These are phyloP conservation scores for Planiliza haematocheilus DNA, from an alignment of 2,113 vertebrate genomes.

Conservation along the genomic window DNA sequence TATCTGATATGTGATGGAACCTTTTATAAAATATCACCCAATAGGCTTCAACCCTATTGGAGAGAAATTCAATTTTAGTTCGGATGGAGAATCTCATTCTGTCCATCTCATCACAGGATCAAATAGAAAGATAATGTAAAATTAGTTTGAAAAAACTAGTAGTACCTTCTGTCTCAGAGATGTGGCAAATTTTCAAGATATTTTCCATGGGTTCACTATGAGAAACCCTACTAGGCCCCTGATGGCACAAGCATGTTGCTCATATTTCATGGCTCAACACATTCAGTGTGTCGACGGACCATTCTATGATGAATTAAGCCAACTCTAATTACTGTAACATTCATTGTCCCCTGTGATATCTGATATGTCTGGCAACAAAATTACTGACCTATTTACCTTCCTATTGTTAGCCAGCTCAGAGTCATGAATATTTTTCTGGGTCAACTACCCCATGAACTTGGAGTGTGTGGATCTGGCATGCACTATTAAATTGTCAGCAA, in stretches of 20 bases:
- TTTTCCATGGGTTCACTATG: background rate
- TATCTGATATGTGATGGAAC: constrained; percentile 2
- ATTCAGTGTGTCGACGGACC: constrained; percentile 4
- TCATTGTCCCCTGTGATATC: constrained; percentile 46
- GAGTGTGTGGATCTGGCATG: constrained; percentile 31
- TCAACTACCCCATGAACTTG: constrained; percentile 53
- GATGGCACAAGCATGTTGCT: background rate
- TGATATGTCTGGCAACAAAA: constrained; percentile 58
- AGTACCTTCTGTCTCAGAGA: background rate
- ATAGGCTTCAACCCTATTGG: background rate
- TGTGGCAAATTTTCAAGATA: background rate
- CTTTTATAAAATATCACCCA: background rate
- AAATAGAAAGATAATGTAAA: background rate
- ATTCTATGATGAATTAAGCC: constrained; percentile 1
- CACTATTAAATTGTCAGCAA: constrained; percentile 51
- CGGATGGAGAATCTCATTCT: background rate
- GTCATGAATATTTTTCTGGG: constrained; percentile 56
- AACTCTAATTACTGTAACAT: constrained; percentile 64
- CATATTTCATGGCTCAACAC: constrained; percentile 6
- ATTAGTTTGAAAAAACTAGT: constrained; percentile 6
- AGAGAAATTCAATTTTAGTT: background rate
- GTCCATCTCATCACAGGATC: constrained; percentile 1
- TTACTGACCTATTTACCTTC: constrained; percentile 62
- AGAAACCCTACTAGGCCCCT: background rate
- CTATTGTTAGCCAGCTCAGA: constrained; percentile 54